Evolutionary conservation across 2,888 invertebrate genomes (phyloP).

Genomic region (Stenolophus ochropezus): DNA sequence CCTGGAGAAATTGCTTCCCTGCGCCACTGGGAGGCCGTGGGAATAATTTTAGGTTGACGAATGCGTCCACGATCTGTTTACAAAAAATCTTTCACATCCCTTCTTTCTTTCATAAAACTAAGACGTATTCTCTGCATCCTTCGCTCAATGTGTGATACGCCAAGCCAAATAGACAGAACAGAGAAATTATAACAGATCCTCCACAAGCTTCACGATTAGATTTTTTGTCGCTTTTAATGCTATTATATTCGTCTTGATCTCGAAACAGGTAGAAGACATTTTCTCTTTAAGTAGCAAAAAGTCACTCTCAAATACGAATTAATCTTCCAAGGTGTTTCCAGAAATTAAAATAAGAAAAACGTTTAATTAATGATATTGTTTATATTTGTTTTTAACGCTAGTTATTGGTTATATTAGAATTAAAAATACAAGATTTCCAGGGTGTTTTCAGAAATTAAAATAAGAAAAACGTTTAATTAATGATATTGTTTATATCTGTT

Average conservation of each 20-base stretch:
- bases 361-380: slow-evolving; percentile 1
- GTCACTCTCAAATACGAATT: slow-evolving; percentile 18
- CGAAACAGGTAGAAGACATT: slow-evolving; percentile 15
- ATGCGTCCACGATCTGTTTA: slow-evolving; percentile 20
- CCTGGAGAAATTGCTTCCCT: neutral
- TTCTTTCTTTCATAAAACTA: slow-evolving; percentile 3
- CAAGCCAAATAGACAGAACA: slow-evolving; percentile 24
- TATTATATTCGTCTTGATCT: neutral
- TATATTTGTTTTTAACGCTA: neutral
- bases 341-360: slow-evolving; percentile 13
- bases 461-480: no score
- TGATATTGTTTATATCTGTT: no score
- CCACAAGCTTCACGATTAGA: neutral
- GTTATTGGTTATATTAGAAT: no score
- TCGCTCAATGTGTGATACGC: neutral
- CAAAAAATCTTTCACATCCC: slow-evolving; percentile 31
- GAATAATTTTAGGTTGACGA: slow-evolving; percentile 18
- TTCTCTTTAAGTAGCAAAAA: slow-evolving; percentile 15
- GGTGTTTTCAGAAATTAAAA: no score
- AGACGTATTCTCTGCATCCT: slow-evolving; percentile 16
- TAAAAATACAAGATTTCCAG: no score
- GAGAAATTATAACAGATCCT: slow-evolving; percentile 25
- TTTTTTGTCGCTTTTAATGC: slow-evolving; percentile 21
- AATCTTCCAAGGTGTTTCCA: slow-evolving; percentile 19
- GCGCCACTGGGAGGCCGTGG: slow-evolving; percentile 26